These are phyloP conservation scores for Athalia cordata DNA, from an alignment of 2,888 invertebrate genomes.

Conservation along the genomic window DNA sequence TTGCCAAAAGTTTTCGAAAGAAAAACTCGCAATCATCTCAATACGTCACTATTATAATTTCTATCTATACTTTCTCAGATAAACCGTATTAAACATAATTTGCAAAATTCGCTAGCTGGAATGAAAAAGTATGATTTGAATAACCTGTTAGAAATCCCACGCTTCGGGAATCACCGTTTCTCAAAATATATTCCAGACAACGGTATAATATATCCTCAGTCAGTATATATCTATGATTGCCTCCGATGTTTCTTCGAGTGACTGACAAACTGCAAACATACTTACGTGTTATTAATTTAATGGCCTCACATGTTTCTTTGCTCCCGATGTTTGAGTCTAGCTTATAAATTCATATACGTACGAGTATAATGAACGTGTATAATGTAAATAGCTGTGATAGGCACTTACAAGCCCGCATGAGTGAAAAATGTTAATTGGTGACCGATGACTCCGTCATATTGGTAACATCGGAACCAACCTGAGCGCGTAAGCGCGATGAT, in stretches of 20 bases:
- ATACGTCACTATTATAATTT: no score
- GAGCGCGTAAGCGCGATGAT: background rate
- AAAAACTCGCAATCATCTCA: background rate
- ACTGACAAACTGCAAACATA: constrained; percentile 29
- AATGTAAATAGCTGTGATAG: constrained; percentile 7
- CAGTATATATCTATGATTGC: constrained; percentile 17
- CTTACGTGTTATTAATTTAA: constrained; percentile 19
- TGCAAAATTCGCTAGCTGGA: no score
- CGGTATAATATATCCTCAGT: background rate
- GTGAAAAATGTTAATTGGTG: constrained; percentile 55
- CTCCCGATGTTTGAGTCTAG: background rate
- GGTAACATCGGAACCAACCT: background rate
- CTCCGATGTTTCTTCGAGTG: background rate
- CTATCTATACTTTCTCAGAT: no score
- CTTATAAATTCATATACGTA: background rate
- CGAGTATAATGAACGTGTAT: background rate
- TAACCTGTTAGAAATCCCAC: constrained; percentile 31
- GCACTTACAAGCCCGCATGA: constrained; percentile 41
- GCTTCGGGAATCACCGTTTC: constrained; percentile 22
- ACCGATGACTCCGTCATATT: constrained; percentile 52
- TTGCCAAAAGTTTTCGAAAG: no score
- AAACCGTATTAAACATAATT: no score
- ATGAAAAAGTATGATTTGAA: background rate
- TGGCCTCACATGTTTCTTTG: background rate
- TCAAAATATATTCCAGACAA: constrained; percentile 41